phyloP scores from a whole-genome alignment of 2,888 invertebrate genomes.

The Pocota personata region DNA sequence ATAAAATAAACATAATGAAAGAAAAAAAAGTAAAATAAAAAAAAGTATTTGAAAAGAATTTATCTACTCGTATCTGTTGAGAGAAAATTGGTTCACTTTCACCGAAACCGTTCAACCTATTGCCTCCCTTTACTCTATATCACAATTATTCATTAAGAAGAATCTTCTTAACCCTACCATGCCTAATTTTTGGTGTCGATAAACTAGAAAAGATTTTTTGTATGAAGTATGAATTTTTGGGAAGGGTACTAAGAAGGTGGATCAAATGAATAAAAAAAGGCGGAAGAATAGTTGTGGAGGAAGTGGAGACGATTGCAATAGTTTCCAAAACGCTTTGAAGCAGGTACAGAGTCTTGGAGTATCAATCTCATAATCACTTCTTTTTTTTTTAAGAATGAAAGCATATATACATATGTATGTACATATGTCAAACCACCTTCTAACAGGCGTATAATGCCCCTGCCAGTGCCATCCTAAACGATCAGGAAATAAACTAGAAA shows the following conservation, averaged over 20 bases:
- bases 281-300: too few relatives aligned
- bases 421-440: too few relatives aligned
- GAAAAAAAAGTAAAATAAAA: neutral
- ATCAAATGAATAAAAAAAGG: neutral
- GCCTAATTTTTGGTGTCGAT: constrained; percentile 37
- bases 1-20: constrained; percentile 14
- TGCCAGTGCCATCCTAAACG: too few relatives aligned
- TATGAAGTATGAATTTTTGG: constrained; percentile 29
- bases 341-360: too few relatives aligned
- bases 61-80: constrained; percentile 8
- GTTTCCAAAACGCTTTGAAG: too few relatives aligned
- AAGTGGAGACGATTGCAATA: too few relatives aligned
- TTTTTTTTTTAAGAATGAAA: too few relatives aligned
- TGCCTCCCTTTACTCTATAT: constrained; percentile 66
- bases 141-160: constrained; percentile 45
- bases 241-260: neutral
- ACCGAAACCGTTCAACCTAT: constrained; percentile 55
- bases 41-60: neutral
- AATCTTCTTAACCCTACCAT: constrained; percentile 38
- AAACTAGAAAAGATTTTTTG: constrained; percentile 36
- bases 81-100: constrained; percentile 49
- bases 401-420: too few relatives aligned
- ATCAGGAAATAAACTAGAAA: too few relatives aligned
- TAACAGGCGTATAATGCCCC: too few relatives aligned
- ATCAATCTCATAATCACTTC: too few relatives aligned